Conservation (phyloP, 2,113 vertebrate genomes). For the Rhinoderma darwinii region DNA sequence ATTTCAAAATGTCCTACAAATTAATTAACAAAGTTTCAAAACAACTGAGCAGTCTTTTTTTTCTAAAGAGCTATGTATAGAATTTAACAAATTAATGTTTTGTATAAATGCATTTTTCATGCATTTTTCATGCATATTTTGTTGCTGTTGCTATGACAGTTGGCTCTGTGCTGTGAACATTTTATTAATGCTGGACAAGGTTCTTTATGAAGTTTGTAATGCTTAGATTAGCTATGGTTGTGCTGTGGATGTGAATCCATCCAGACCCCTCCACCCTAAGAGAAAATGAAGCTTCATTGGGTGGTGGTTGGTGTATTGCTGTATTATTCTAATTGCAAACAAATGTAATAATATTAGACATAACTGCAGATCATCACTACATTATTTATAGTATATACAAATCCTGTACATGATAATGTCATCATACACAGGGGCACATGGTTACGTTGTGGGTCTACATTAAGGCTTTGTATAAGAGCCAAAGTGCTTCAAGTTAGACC, state of each 20-base stretch:
- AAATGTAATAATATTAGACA: too few species aligned
- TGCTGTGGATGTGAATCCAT: not conserved
- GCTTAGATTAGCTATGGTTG: not conserved
- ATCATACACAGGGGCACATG: too few species aligned
- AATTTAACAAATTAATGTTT: not conserved
- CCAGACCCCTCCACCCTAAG: not conserved
- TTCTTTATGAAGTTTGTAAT: not conserved
- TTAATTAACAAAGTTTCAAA: not conserved
- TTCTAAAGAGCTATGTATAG: not conserved
- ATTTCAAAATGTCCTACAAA: not conserved
- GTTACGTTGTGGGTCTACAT: too few species aligned
- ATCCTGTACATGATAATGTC: too few species aligned
- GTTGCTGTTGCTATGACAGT: slow-evolving; percentile 16
- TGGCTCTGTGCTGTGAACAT: not conserved
- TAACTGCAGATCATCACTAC: too few species aligned
- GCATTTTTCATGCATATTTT: slow-evolving; percentile 21
- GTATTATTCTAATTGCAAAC: not conserved
- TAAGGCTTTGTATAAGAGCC: too few species aligned
- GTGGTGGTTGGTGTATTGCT: not conserved
- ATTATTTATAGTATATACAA: too few species aligned
- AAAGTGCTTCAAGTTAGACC: too few species aligned
- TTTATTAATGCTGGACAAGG: not conserved
- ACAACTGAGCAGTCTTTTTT: not conserved
- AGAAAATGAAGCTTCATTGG: not conserved
- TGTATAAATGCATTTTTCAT: not conserved